phyloP scores from a whole-genome alignment of 2,797 vertebrate genomes.

The Amblyraja radiata region DNA sequence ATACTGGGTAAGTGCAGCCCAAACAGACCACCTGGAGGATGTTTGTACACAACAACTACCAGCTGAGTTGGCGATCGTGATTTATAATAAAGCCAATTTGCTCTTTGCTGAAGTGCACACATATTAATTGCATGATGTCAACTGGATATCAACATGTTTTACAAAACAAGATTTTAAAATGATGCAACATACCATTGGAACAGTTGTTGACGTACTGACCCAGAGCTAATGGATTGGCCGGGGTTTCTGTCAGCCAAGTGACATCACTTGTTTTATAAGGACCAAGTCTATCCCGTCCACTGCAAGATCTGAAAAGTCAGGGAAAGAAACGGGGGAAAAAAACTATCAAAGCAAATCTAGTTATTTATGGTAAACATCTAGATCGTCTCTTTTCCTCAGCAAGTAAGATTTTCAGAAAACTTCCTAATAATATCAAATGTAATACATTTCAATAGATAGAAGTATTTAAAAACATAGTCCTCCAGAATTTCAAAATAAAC shows the following conservation, averaged over 20 bases:
- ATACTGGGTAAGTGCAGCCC: no score
- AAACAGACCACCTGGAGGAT: no score
- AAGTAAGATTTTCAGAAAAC: background rate
- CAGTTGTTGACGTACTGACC: slow-evolving; percentile 95
- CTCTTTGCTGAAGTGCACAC: background rate
- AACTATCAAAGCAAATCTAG: background rate
- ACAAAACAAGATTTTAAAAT: background rate
- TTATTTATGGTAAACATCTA: background rate
- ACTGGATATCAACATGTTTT: background rate
- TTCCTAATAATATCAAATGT: background rate
- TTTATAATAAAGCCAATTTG: background rate
- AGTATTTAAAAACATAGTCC: background rate
- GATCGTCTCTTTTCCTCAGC: background rate
- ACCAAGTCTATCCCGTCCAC: slow-evolving; percentile 73
- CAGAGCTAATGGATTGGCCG: slow-evolving; percentile 73
- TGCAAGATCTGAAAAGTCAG: slow-evolving; percentile 72
- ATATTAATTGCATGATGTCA: background rate
- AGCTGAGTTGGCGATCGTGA: no score
- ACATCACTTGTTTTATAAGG: slow-evolving; percentile 72
- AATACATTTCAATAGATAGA: background rate
- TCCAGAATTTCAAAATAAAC: background rate
- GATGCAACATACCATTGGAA: slow-evolving; percentile 61
- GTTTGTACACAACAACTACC: no score
- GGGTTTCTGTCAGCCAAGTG: slow-evolving; percentile 72
- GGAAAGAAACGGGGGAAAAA: background rate